phyloP scores from a whole-genome alignment of 2,888 invertebrate species.

The Sesamia inferens region DNA sequence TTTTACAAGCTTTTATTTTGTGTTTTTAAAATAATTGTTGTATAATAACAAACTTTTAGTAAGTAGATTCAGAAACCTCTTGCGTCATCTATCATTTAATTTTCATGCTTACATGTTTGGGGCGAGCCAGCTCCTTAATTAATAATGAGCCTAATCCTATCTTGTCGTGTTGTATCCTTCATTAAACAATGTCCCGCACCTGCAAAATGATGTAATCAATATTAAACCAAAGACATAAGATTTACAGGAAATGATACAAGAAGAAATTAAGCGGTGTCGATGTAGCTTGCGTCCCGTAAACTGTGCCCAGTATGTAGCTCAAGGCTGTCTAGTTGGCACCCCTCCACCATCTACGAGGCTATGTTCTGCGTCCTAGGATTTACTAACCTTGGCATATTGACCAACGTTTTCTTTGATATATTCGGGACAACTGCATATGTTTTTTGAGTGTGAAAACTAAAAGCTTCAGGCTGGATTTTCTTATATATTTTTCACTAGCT shows the following conservation, averaged over 20 bases:
- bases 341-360: slow-evolving; percentile 50
- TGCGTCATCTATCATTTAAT: not conserved
- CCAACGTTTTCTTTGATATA: slow-evolving; percentile 2
- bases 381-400: slow-evolving; percentile 49
- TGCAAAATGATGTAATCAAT: not conserved
- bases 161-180: not conserved
- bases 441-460: not conserved
- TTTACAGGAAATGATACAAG: slow-evolving; percentile 31
- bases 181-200: not conserved
- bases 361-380: slow-evolving; percentile 31
- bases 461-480: not conserved
- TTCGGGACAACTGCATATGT: slow-evolving; percentile 5
- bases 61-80: not conserved
- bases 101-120: not conserved
- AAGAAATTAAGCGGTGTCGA: slow-evolving; percentile 34
- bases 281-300: slow-evolving; percentile 22
- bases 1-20: not conserved
- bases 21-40: not conserved
- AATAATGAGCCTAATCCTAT: not conserved
- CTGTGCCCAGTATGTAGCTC: slow-evolving; percentile 39
- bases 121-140: not conserved
- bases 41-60: not conserved
- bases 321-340: slow-evolving; percentile 54
- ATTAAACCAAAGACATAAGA: slow-evolving; percentile 17
- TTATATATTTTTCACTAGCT: not conserved